A percentile compares a stretch with the other conserved stretches of the same genome.
These are phyloP conservation scores for Schlechtendalia chinensis DNA, from an alignment of 1,140 invertebrate species.

Conservation along the genomic window DNA sequence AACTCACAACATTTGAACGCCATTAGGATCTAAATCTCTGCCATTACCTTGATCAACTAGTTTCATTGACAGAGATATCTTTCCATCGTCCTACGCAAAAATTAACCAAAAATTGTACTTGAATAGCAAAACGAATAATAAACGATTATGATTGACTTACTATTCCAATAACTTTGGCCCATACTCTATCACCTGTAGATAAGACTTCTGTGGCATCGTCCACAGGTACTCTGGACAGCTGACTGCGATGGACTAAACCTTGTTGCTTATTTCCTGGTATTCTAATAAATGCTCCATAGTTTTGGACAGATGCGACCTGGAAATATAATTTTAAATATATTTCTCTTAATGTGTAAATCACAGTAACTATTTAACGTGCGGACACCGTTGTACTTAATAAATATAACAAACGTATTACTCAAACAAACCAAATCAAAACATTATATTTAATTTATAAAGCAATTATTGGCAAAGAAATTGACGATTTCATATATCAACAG, in stretches of 20 bases:
- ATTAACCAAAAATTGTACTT: neutral
- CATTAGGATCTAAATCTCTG: slow-evolving; percentile 58
- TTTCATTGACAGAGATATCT: slow-evolving; percentile 59
- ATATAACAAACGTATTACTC: too few species aligned
- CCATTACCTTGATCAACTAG: slow-evolving; percentile 58
- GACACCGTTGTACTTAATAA: too few species aligned
- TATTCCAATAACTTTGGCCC: slow-evolving; percentile 58
- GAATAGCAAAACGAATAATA: too few species aligned
- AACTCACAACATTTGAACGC: slow-evolving; percentile 56
- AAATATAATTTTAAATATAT: slow-evolving; percentile 42
- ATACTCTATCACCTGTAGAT: slow-evolving; percentile 57
- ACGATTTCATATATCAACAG: too few species aligned
- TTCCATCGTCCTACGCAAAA: slow-evolving; percentile 56
- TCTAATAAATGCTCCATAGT: slow-evolving; percentile 59
- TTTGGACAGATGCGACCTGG: slow-evolving; percentile 57
- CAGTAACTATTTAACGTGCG: too few species aligned
- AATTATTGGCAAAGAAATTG: too few species aligned
- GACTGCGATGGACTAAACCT: slow-evolving; percentile 56
- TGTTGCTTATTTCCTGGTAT: slow-evolving; percentile 57
- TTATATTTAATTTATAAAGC: too few species aligned
- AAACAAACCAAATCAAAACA: too few species aligned
- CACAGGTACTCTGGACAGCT: slow-evolving; percentile 54
- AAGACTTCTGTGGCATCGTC: slow-evolving; percentile 58
- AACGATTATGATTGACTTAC: slow-evolving; percentile 1
- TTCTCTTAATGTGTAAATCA: too few species aligned